phyloP scores from a whole-genome alignment of 2,797 vertebrate species.

The Bovichtus diacanthus region DNA sequence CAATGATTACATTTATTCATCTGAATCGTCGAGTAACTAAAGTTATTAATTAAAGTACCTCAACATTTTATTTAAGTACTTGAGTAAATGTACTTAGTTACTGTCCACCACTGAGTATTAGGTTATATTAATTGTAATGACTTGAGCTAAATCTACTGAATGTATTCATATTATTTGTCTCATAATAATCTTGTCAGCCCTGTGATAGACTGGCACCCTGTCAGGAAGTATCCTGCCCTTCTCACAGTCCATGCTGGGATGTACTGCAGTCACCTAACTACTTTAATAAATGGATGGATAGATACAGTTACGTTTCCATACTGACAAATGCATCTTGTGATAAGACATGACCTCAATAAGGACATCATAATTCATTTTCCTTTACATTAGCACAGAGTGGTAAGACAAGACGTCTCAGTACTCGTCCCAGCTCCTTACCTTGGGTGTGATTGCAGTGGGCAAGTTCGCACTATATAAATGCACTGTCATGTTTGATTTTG shows the following conservation, averaged over 20 bases:
- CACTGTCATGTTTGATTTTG: slow-evolving; percentile 1
- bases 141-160: not conserved
- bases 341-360: slow-evolving; percentile 3
- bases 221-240: not conserved
- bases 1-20: too few species aligned
- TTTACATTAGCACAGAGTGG: not conserved
- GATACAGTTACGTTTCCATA: slow-evolving; percentile 7
- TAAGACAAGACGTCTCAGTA: not conserved
- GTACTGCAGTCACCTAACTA: not conserved
- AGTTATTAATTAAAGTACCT: too few species aligned
- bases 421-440: too few species aligned
- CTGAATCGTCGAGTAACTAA: too few species aligned
- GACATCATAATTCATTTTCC: not conserved
- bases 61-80: too few species aligned
- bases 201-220: not conserved
- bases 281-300: slow-evolving; percentile 1
- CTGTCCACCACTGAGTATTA: too few species aligned
- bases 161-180: not conserved
- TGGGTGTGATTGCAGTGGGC: not conserved
- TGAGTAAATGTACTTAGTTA: too few species aligned
- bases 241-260: not conserved
- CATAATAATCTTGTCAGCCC: not conserved
- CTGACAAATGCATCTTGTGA: not conserved
- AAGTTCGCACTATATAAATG: slow-evolving; percentile 4
- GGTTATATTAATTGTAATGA: not conserved